Base-by-base conservation (phyloP, 2,888 invertebrate genomes). In the Patella caerulea region DNA sequence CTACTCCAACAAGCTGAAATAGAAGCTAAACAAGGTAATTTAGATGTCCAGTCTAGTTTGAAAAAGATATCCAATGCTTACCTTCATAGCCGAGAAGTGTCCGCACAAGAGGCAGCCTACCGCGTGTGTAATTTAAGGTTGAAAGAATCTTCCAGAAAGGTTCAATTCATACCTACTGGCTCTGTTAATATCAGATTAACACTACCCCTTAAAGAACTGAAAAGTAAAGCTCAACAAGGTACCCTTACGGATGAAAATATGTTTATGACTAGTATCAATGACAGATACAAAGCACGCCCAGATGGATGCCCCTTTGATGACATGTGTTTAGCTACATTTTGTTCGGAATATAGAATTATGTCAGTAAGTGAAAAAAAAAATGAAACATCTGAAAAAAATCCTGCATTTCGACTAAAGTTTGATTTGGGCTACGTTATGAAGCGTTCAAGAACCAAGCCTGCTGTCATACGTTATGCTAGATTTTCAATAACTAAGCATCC, bases 21-120 rank as follows among this genome's bases (percentile, higher is more conserved):
- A 70, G 82, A 82, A 74, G 71, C 78, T n/a, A 19, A 53, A 24
- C 53, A 78, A 71, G 77, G 79, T 15, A 79, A 81, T 72, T n/a
- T 71, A 29, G 55, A 78, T 78, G 79, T 79, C 34, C 19, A 71
- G 1, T 15, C 34, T 3, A 54, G 59, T 65, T 78, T 79, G 78
- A 81, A 70, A 70, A 75, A 71, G 69, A 17, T 80, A 15, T 80
- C 75, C n/a, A 29, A 55, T 15, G 76, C 71, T 4, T 77, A 82
- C 54, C 71, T 82, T 3, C 73, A 79, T 34, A 80, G 80, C 19
- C 59, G 79, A 55, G 82, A 81, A 73, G 78, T 82, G 14, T 74
- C 77, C 70, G 75, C 75, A 14, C 78, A 78, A 71, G 81, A 82
- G 71, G 78, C 79, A 59, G 77, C 78, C 14, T 79, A 75, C 54